A percentile compares a stretch with the other conserved stretches of the same genome.
Conservation (phyloP, 2,797 vertebrate genomes). For the Macropus fuliginosus region DNA sequence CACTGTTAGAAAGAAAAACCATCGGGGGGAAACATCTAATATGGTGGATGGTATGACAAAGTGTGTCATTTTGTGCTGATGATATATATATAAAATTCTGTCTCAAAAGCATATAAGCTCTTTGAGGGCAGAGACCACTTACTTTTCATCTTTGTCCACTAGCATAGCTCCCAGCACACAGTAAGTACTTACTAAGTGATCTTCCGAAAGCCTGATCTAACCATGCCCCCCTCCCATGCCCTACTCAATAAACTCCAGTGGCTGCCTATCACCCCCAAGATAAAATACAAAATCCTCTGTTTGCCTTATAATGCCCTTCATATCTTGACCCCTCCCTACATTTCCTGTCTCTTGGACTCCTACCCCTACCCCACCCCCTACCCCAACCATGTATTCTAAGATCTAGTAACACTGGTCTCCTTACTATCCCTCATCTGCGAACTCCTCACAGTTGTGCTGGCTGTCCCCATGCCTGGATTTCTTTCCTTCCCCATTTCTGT, state of each 20-base stretch:
- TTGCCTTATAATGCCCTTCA: not conserved
- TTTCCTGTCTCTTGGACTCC: not conserved
- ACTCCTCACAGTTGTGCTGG: not conserved
- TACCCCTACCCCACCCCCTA: not conserved
- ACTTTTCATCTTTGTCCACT: not conserved
- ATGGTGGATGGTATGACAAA: not conserved
- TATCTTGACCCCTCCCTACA: not conserved
- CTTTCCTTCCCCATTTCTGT: not conserved
- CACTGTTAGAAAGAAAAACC: not conserved
- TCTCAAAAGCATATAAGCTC: not conserved
- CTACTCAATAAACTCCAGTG: not conserved
- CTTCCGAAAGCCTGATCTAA: not conserved
- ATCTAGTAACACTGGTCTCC: not conserved
- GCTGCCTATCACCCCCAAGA: not conserved
- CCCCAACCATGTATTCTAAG: not conserved
- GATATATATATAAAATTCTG: not conserved
- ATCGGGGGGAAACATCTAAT: not conserved
- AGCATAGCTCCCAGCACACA: not conserved
- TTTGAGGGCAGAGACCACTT: not conserved
- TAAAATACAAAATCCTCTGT: not conserved
- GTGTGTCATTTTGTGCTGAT: not conserved
- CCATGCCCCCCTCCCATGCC: rapidly evolving
- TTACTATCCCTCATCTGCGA: not conserved
- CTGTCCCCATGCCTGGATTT: not conserved
- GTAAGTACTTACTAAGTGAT: not conserved